A percentile compares a stretch with the other conserved stretches of the same genome.
Evolutionary conservation across 2,797 vertebrate genomes (phyloP).

Genomic region (Delichon dasypus): DNA sequence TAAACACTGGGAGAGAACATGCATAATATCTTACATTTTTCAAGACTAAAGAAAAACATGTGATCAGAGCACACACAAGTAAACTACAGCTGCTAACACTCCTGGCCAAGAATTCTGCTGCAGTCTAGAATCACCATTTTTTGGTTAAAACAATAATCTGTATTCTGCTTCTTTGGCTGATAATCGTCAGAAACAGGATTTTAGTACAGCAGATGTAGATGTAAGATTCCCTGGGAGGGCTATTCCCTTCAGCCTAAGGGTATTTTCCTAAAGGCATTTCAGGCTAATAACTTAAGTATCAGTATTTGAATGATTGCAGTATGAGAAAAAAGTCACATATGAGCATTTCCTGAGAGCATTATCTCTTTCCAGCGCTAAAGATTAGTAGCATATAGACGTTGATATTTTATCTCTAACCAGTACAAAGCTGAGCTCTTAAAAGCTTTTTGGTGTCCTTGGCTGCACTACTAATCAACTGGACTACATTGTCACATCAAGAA

Average conservation of each 20-base stretch:
- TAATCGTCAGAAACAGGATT: neutral
- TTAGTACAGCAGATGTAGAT: neutral
- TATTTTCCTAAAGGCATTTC: neutral
- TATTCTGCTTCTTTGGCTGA: neutral
- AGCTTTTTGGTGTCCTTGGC: neutral
- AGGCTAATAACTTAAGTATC: neutral
- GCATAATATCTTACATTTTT: neutral
- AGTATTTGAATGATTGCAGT: neutral
- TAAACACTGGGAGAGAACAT: neutral
- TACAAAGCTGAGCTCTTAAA: neutral
- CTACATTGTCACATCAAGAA: neutral
- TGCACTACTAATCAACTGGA: neutral
- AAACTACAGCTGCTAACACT: neutral
- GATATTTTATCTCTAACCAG: neutral
- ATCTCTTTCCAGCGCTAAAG: neutral
- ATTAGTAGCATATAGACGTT: neutral
- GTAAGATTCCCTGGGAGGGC: neutral
- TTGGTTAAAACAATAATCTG: neutral
- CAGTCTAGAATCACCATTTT: neutral
- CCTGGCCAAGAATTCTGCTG: neutral
- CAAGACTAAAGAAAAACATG: rapidly evolving
- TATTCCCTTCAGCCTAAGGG: neutral
- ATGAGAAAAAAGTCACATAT: neutral
- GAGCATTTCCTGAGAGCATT: neutral
- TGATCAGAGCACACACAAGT: neutral